Evolutionary conservation across 1,140 invertebrate genomes (phyloP).

Genomic region (Homarus americanus): DNA sequence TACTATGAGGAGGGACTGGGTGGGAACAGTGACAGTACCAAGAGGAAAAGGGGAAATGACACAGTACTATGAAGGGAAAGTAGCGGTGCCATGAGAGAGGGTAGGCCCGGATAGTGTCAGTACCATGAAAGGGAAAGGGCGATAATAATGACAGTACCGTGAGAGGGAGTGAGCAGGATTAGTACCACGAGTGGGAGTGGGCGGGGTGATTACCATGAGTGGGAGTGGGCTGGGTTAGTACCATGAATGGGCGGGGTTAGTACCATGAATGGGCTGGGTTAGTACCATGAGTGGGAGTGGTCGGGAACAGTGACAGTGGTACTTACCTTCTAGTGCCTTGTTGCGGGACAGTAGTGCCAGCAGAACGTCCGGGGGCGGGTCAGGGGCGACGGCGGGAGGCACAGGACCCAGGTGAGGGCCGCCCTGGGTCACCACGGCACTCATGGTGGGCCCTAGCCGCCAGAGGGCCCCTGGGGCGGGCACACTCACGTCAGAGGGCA

Average conservation of each 20-base stretch:
- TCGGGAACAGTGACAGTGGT: not conserved
- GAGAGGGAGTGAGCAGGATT: too few species aligned
- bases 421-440: slow-evolving; percentile 72
- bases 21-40: too few species aligned
- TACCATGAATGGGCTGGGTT: not conserved
- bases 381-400: slow-evolving; percentile 59
- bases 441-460: slow-evolving; percentile 65
- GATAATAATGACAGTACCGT: too few species aligned
- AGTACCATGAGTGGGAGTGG: not conserved
- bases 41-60: too few species aligned
- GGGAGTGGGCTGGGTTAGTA: not conserved
- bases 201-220: too few species aligned
- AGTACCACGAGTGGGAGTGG: too few species aligned
- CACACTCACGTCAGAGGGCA: slow-evolving; percentile 33
- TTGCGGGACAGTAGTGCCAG: slow-evolving; percentile 90
- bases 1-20: too few species aligned
- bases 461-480: slow-evolving; percentile 33
- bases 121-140: too few species aligned
- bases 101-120: too few species aligned
- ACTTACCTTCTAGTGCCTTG: slow-evolving; percentile 91
- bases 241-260: not conserved
- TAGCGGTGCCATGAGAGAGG: too few species aligned
- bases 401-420: slow-evolving; percentile 69
- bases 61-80: too few species aligned
- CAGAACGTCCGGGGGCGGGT: slow-evolving; percentile 88